Evolutionary conservation across 1,140 invertebrate species (phyloP).

Genomic region (Drosophila pseudoobscura): DNA sequence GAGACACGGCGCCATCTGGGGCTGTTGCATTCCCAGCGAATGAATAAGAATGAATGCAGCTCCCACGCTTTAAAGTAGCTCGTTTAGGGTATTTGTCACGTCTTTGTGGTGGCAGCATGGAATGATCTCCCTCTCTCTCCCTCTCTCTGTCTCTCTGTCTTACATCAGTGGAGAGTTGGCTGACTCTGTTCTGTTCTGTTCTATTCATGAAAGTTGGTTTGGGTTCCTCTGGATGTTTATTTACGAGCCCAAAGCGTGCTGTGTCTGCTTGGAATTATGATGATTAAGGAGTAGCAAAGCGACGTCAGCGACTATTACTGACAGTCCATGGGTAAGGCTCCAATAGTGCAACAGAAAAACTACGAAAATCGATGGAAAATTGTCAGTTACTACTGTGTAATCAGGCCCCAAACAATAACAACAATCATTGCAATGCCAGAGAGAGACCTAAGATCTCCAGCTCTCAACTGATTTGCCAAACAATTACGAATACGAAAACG

Average conservation of each 20-base stretch:
- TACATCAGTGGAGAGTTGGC: slow-evolving; percentile 11
- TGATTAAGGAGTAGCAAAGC: slow-evolving; percentile 4
- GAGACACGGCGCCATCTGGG: slow-evolving; percentile 55
- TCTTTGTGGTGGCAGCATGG: slow-evolving; percentile 52
- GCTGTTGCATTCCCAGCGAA: slow-evolving; percentile 42
- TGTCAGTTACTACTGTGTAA: slow-evolving; percentile 77
- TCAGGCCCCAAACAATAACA: slow-evolving; percentile 52
- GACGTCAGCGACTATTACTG: background rate
- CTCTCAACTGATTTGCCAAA: slow-evolving; percentile 74
- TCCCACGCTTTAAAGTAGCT: slow-evolving; percentile 75
- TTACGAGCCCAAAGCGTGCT: slow-evolving; percentile 65
- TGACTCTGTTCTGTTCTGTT: slow-evolving; percentile 20
- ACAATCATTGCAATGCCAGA: slow-evolving; percentile 42
- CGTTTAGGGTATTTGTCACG: slow-evolving; percentile 77
- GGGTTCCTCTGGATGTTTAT: slow-evolving; percentile 40
- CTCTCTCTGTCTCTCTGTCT: background rate
- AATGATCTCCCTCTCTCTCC: slow-evolving; percentile 11
- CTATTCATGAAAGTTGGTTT: slow-evolving; percentile 1
- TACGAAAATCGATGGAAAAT: slow-evolving; percentile 60
- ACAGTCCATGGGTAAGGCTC: slow-evolving; percentile 8
- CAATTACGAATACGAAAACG: slow-evolving; percentile 63
- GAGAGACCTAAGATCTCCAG: slow-evolving; percentile 20
- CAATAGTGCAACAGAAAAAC: slow-evolving; percentile 31
- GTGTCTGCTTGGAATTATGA: slow-evolving; percentile 59
- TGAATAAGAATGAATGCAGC: slow-evolving; percentile 57